A percentile compares a stretch with the other conserved stretches of the same genome.
phyloP scores from a whole-genome alignment of 2,888 invertebrate genomes.

The Caenorhabditis macrosperma region DNA sequence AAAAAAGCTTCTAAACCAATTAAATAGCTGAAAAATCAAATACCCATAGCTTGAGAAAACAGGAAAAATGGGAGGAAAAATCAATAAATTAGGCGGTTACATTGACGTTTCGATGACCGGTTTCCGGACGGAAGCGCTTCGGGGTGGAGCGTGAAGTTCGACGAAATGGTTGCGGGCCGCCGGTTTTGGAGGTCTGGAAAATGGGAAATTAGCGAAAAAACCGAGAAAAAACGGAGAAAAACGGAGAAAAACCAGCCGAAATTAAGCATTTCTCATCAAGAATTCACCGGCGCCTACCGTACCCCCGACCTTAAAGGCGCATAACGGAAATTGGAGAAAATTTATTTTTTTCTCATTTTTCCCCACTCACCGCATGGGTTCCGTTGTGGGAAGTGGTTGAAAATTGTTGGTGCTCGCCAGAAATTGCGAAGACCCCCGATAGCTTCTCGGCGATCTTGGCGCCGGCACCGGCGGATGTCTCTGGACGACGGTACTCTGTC shows the following conservation, averaged over 20 bases:
- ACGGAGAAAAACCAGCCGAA: too few relatives aligned
- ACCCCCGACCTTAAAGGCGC: too few relatives aligned
- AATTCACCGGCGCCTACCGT: too few relatives aligned
- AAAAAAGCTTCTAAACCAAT: too few relatives aligned
- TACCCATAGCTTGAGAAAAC: neutral
- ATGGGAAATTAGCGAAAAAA: too few relatives aligned
- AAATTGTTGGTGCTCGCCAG: slow-evolving; percentile 37
- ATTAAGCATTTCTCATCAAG: too few relatives aligned
- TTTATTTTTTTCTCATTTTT: too few relatives aligned
- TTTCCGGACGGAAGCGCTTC: slow-evolving; percentile 22
- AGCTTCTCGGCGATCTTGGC: slow-evolving; percentile 10
- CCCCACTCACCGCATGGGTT: slow-evolving; percentile 28
- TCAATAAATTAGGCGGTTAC: slow-evolving; percentile 25
- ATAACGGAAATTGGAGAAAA: too few relatives aligned
- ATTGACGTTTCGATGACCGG: slow-evolving; percentile 57
- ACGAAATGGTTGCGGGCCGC: slow-evolving; percentile 18
- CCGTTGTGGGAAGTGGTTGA: slow-evolving; percentile 41
- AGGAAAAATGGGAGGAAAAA: slow-evolving; percentile 9
- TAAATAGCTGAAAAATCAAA: too few relatives aligned
- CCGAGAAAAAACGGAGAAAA: too few relatives aligned
- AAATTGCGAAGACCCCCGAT: slow-evolving; percentile 10
- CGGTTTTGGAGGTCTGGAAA: slow-evolving; percentile 21
- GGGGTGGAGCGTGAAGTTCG: slow-evolving; percentile 41
- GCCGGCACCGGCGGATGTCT: slow-evolving; percentile 28
- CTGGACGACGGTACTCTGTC: slow-evolving; percentile 35